Evolutionary conservation across 1,140 invertebrate genomes (phyloP).

Genomic region (Drosophila parvula): DNA sequence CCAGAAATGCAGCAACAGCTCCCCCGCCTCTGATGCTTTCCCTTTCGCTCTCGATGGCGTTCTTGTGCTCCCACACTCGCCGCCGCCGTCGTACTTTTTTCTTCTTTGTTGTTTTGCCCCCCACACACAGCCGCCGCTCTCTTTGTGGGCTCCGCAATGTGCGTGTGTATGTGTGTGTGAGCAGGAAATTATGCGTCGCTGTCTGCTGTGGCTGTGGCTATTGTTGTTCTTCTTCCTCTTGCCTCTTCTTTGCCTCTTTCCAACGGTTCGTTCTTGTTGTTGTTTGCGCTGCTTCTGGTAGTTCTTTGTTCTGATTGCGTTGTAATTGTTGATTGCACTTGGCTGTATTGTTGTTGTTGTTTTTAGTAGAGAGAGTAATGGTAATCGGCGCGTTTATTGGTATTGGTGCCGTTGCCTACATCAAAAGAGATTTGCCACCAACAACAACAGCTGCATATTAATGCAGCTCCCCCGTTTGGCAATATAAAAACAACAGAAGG

Average conservation of each 20-base stretch:
- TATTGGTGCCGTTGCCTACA: slow-evolving; percentile 33
- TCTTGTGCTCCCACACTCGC: slow-evolving; percentile 43
- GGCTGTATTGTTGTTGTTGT: slow-evolving; percentile 44
- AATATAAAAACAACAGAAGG: slow-evolving; percentile 53
- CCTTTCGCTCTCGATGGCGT: slow-evolving; percentile 35
- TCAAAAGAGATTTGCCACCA: slow-evolving; percentile 21
- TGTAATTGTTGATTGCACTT: slow-evolving; percentile 52
- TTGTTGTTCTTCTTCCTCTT: slow-evolving; percentile 41
- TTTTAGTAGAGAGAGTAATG: slow-evolving; percentile 28
- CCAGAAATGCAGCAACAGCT: slow-evolving; percentile 50
- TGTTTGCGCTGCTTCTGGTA: slow-evolving; percentile 54
- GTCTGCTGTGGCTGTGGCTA: slow-evolving; percentile 18
- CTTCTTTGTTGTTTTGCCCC: slow-evolving; percentile 37
- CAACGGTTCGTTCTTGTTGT: slow-evolving; percentile 25
- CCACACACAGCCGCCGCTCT: slow-evolving; percentile 48
- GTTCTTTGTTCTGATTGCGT: slow-evolving; percentile 73
- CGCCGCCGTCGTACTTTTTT: slow-evolving; percentile 5
- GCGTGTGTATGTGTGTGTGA: slow-evolving; percentile 46
- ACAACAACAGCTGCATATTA: slow-evolving; percentile 16
- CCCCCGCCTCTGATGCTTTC: slow-evolving; percentile 15
- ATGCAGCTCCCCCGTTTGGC: slow-evolving; percentile 51
- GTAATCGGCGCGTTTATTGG: slow-evolving; percentile 31
- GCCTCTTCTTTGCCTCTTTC: slow-evolving; percentile 7
- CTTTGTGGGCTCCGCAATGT: slow-evolving; percentile 17
- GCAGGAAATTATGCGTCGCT: slow-evolving; percentile 71